Evolutionary conservation across 2,113 vertebrate species (phyloP).

Genomic region (Melanerpes formicivorus): DNA sequence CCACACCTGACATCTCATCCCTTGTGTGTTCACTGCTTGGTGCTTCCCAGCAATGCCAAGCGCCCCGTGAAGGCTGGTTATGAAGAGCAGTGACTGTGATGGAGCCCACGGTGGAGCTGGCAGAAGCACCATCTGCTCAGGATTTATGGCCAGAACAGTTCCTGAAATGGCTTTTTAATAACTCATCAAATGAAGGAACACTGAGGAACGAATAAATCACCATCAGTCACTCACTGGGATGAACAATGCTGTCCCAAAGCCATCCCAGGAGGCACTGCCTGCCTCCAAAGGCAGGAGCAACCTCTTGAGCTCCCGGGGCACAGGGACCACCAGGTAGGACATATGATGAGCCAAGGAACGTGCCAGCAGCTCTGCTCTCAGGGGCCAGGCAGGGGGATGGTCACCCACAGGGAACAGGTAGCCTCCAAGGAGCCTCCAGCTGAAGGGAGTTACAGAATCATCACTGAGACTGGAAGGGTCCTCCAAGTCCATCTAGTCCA

Average conservation of each 20-base stretch:
- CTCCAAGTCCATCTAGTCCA: background rate
- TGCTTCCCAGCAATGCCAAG: background rate
- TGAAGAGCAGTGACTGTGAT: background rate
- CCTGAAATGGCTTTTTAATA: background rate
- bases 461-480: background rate
- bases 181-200: background rate
- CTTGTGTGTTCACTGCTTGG: accelerated
- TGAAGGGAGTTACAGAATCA: background rate
- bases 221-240: background rate
- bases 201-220: background rate
- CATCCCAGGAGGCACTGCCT: background rate
- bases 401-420: background rate
- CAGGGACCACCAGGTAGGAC: background rate
- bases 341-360: accelerated
- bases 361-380: background rate
- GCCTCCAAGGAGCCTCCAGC: background rate
- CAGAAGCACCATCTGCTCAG: background rate
- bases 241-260: background rate
- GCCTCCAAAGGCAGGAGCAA: background rate
- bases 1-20: background rate
- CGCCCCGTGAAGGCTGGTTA: background rate
- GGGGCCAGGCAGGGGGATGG: too few species aligned
- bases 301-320: background rate
- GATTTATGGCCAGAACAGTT: background rate
- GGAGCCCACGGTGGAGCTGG: background rate